Percentiles rank a stretch among this genome's conserved stretches.
phyloP scores from a whole-genome alignment of 1,140 invertebrate species.

The Ericerus pela region DNA sequence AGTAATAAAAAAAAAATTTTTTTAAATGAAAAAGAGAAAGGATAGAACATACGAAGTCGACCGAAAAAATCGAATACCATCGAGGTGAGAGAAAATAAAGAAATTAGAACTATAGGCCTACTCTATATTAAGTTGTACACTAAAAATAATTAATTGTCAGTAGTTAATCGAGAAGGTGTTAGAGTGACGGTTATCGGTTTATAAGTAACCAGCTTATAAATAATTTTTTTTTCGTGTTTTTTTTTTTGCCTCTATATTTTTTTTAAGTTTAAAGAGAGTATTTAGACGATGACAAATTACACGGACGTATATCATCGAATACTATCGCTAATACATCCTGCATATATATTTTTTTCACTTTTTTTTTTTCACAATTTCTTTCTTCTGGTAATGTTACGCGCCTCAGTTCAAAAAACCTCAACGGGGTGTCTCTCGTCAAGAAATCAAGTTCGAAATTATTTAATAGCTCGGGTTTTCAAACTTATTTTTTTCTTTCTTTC shows the following conservation, averaged over 20 bases:
- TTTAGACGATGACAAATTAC: conserved; percentile 2
- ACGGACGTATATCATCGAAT: not conserved
- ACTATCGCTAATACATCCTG: conserved; percentile 1
- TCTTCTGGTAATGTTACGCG: not conserved
- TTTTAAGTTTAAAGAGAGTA: not conserved
- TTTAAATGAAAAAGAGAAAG: too few relatives aligned
- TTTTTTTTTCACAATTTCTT: conserved; percentile 4
- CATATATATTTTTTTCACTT: not conserved
- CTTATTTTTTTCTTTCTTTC: too few relatives aligned
- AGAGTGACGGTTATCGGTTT: conserved; percentile 11
- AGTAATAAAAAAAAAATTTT: too few relatives aligned
- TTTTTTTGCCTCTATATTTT: too few relatives aligned
- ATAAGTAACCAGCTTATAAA: not conserved
- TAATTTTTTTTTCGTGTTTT: too few relatives aligned
- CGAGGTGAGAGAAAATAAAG: too few relatives aligned
- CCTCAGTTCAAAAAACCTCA: conserved; percentile 8
- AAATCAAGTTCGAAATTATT: conserved; percentile 1
- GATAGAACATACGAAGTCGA: too few relatives aligned
- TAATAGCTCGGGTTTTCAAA: conserved; percentile 10
- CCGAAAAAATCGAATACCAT: too few relatives aligned
- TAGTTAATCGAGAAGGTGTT: conserved; percentile 12
- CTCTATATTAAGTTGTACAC: too few relatives aligned
- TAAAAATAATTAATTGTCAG: conserved; percentile 7
- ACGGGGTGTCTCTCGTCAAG: conserved; percentile 5
- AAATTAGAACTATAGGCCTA: too few relatives aligned